Evolutionary conservation across 2,113 vertebrate species (phyloP).

Genomic region (Gymnobelideus leadbeateri): DNA sequence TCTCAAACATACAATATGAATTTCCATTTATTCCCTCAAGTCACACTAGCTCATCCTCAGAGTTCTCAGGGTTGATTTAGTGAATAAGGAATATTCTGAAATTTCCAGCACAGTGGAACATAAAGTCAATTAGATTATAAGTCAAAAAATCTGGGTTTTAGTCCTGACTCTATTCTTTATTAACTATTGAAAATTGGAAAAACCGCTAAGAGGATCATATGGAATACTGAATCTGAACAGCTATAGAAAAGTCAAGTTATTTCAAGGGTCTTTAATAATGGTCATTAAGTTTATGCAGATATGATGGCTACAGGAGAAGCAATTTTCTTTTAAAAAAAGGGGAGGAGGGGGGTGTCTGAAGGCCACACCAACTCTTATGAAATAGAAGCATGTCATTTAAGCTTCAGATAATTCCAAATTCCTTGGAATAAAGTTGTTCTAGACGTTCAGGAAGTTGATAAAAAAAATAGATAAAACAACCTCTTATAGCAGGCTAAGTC

Average conservation of each 20-base stretch:
- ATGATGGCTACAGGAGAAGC: background rate
- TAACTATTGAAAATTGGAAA: background rate
- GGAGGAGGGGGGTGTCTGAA: background rate
- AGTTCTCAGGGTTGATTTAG: background rate
- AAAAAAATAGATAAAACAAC: background rate
- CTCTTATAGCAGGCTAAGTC: conserved; percentile 38
- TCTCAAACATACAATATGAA: conserved; percentile 43
- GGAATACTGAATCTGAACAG: background rate
- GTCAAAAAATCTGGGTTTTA: background rate
- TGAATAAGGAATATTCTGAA: background rate
- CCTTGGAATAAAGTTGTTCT: background rate
- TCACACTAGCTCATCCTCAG: background rate
- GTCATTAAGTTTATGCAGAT: background rate
- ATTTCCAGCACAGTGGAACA: background rate
- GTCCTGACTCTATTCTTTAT: background rate
- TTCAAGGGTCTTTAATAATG: background rate
- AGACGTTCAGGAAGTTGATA: background rate
- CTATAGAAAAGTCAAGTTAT: background rate
- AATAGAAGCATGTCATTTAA: background rate
- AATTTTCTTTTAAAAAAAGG: background rate
- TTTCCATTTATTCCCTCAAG: background rate
- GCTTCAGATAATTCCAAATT: background rate
- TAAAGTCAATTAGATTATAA: background rate
- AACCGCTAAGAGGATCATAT: background rate
- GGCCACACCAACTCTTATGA: background rate